phyloP scores from a whole-genome alignment of 2,113 vertebrate species.

The Sinocyclocheilus grahami region DNA sequence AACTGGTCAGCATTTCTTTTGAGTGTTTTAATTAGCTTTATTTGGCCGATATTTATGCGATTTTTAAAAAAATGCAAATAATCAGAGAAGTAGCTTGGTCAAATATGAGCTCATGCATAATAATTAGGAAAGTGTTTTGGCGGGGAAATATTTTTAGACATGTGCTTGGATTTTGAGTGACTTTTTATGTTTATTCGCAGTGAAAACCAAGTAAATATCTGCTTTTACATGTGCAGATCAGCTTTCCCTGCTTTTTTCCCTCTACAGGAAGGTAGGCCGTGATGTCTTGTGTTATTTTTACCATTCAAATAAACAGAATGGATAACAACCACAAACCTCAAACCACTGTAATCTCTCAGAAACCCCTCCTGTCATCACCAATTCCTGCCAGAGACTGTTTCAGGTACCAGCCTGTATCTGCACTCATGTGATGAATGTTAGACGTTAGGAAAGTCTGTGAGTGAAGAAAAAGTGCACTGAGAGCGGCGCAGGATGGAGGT shows the following conservation, averaged over 20 bases:
- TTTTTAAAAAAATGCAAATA: background rate
- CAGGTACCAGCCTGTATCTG: slow-evolving; percentile 26
- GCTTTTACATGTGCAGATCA: background rate
- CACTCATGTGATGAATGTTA: slow-evolving; percentile 25
- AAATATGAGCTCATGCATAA: too few relatives aligned
- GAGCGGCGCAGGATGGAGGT: slow-evolving; percentile 65
- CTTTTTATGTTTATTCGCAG: background rate
- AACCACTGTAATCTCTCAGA: background rate
- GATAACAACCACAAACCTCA: slow-evolving; percentile 11
- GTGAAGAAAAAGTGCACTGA: slow-evolving; percentile 54
- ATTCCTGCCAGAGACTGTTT: background rate
- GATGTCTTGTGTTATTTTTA: background rate
- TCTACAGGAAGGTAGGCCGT: background rate
- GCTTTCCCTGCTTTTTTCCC: background rate
- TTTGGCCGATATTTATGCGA: background rate
- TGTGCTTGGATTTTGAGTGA: background rate
- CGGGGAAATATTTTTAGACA: background rate
- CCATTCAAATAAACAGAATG: slow-evolving; percentile 4
- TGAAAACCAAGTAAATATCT: background rate
- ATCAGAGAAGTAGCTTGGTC: background rate
- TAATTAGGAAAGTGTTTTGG: too few relatives aligned
- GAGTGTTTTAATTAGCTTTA: background rate
- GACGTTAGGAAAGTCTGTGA: background rate
- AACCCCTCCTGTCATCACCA: slow-evolving; percentile 20
- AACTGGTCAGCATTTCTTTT: background rate